Percentiles rank a stretch among this genome's conserved stretches.
Evolutionary conservation across 2,797 vertebrate genomes (phyloP).

Genomic region (Enteromius argenteus): DNA sequence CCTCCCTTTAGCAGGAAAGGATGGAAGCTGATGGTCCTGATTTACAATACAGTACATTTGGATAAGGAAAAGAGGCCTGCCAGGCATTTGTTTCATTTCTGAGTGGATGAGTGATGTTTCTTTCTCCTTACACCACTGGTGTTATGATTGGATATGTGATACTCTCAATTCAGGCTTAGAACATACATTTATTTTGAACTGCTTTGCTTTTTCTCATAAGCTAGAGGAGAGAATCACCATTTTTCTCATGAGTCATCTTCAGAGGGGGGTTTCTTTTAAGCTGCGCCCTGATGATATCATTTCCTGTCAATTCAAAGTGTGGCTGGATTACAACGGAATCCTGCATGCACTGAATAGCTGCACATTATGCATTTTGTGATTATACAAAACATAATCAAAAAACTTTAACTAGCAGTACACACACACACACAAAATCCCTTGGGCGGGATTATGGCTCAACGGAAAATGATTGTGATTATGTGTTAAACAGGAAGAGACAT

Average conservation of each 20-base stretch:
- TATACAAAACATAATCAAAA: slow-evolving; percentile 2
- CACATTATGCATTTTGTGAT: not conserved
- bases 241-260: slow-evolving; percentile 53
- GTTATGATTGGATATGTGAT: slow-evolving; percentile 32
- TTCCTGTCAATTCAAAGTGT: slow-evolving; percentile 43
- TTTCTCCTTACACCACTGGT: not conserved
- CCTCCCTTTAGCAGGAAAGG: slow-evolving; percentile 1
- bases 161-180: not conserved
- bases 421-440: slow-evolving; percentile 25
- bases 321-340: slow-evolving; percentile 27
- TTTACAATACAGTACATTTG: not conserved
- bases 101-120: not conserved
- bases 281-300: slow-evolving; percentile 39
- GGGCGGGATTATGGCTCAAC: slow-evolving; percentile 30
- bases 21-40: slow-evolving; percentile 14
- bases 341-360: slow-evolving; percentile 20
- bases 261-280: slow-evolving; percentile 20
- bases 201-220: slow-evolving; percentile 33
- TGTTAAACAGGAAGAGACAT: slow-evolving; percentile 41
- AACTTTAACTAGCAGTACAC: not conserved
- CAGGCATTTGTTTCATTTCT: slow-evolving; percentile 9
- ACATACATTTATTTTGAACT: slow-evolving; percentile 28
- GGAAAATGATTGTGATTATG: slow-evolving; percentile 40
- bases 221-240: slow-evolving; percentile 7
- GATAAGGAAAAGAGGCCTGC: slow-evolving; percentile 14